phyloP scores from a whole-genome alignment of 2,888 invertebrate genomes.

The Rosalia funebris region DNA sequence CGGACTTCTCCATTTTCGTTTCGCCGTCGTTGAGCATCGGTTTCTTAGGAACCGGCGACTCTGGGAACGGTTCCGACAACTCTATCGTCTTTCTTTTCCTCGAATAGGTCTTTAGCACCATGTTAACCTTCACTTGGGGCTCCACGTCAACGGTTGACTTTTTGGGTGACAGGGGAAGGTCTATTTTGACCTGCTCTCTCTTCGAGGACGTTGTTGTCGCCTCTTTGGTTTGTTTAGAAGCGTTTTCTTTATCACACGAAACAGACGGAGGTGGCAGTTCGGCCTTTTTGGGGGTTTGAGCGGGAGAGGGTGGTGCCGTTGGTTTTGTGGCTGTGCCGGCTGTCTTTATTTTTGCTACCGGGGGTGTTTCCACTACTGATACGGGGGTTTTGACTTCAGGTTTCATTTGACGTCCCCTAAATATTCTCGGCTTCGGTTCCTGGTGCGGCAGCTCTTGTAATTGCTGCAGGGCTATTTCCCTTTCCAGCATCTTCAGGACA shows the following conservation, averaged over 20 bases:
- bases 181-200: slow-evolving; percentile 23
- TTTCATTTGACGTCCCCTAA: slow-evolving; percentile 30
- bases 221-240: slow-evolving; percentile 25
- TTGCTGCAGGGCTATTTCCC: slow-evolving; percentile 69
- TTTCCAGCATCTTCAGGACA: slow-evolving; percentile 63
- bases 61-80: slow-evolving; percentile 33
- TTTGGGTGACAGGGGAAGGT: slow-evolving; percentile 20
- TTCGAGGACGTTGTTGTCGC: slow-evolving; percentile 14
- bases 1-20: slow-evolving; percentile 29
- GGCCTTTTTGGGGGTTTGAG: background rate
- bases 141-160: slow-evolving; percentile 48
- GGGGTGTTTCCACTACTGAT: background rate
- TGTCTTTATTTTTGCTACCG: background rate
- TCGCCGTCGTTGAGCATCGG: slow-evolving; percentile 6
- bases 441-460: slow-evolving; percentile 64
- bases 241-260: slow-evolving; percentile 16
- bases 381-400: background rate
- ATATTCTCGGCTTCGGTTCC: slow-evolving; percentile 39
- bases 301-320: background rate
- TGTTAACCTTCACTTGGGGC: slow-evolving; percentile 55
- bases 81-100: slow-evolving; percentile 58
- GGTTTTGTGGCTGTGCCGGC: no score
- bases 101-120: slow-evolving; percentile 60
- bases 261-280: slow-evolving; percentile 6
- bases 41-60: slow-evolving; percentile 29